Conservation (phyloP, 2,113 vertebrate species). For the Chionodraco myersi region DNA sequence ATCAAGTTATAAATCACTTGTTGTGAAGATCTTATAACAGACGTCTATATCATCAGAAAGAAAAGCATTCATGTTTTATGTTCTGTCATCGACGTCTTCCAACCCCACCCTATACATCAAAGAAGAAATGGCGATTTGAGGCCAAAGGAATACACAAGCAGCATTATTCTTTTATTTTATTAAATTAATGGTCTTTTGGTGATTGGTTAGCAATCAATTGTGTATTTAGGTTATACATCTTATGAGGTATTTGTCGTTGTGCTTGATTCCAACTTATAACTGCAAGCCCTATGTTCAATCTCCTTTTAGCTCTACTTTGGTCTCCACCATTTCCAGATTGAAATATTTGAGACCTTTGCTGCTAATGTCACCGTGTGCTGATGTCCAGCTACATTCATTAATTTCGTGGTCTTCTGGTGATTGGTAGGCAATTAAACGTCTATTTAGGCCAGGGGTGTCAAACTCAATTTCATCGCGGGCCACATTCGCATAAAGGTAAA, state of each 20-base stretch:
- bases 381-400: no score
- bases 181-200: background rate
- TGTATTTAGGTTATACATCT: background rate
- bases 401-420: no score
- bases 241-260: background rate
- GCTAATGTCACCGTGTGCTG: background rate
- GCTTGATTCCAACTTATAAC: background rate
- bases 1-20: background rate
- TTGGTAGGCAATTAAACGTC: no score
- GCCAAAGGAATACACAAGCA: background rate
- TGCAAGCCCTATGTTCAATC: background rate
- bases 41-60: no score
- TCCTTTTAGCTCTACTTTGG: background rate
- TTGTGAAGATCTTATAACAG: background rate
- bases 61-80: no score
- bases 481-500: no score
- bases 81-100: no score
- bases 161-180: background rate
- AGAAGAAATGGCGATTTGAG: background rate
- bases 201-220: background rate
- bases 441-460: no score
- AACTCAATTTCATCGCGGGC: no score
- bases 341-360: background rate
- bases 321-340: background rate
- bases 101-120: no score